Base-by-base conservation (phyloP, 2,888 invertebrate genomes). In the Torymus aiolomorphi region DNA sequence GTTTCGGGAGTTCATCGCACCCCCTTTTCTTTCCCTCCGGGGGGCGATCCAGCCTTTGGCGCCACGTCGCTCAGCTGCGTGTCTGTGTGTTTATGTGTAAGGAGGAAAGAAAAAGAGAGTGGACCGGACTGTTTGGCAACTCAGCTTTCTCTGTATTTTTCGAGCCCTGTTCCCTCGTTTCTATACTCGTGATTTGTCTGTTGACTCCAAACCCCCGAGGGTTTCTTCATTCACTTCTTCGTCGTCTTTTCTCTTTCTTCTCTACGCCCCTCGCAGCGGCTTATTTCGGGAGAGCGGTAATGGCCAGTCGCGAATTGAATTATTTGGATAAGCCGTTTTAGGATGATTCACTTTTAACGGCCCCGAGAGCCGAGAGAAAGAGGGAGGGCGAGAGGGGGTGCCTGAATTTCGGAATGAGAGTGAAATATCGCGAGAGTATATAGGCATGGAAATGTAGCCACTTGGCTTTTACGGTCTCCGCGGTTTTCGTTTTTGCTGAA, bases 1-100 rank as follows among this genome's bases (percentile, higher is more conserved):
- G 42, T 42, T 42, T 42, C 42, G 42, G 42, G 42, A 78, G 78
- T 73, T 78, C 78, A 78, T 74, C 62, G 74, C 52, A 56, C 74
- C 69, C 52, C 10, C 20, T 13, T 42, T 1, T 61, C 51, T 13
- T 11, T n/a, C 13, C 57, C 51, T 59, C 54, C 54, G 66, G 69
- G 56, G 56, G 69, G 18, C 67, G 54, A 69, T 78, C 69, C 62
- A 56, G 61, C 49, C 67, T 18, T 67, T 61, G 70, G 70, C 70
- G 63, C 65, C 70, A 70, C 70, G 20, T 78, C 67, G 2, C 2
- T 14, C 42, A 1, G 16, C 10, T 2, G 20, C 54, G 18, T 8
- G 42, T 42, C 54, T n/a, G 51, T 51, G 24, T 51, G 61, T 18
- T 49, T 42, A 20, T 14, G 61, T 61, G 20, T 61, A 51, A 16